phyloP scores from a whole-genome alignment of 2,888 invertebrate species.

The Cryptus viduatorius region DNA sequence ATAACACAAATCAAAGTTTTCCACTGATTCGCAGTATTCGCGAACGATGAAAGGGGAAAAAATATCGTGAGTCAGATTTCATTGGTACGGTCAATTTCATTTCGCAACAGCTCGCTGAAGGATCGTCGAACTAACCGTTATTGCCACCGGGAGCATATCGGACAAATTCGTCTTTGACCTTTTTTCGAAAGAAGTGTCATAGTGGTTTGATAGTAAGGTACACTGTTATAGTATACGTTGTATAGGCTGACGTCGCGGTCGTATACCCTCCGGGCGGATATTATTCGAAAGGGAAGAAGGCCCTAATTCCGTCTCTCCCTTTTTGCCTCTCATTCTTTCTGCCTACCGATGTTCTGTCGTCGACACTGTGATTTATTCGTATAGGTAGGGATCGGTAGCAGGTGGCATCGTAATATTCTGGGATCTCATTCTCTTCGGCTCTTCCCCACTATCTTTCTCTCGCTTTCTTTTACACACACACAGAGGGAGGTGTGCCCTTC shows the following conservation, averaged over 20 bases:
- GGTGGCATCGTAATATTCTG: constrained; percentile 69
- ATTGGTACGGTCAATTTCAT: constrained; percentile 60
- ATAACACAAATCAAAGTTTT: constrained; percentile 17
- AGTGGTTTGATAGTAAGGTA: constrained; percentile 3
- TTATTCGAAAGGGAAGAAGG: constrained; percentile 56
- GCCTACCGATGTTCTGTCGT: constrained; percentile 16
- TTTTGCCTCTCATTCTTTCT: constrained; percentile 51
- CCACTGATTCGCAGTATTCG: background rate
- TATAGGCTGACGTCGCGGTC: constrained; percentile 56
- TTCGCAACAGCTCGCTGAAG: constrained; percentile 38
- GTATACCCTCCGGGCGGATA: constrained; percentile 56
- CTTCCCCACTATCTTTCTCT: constrained; percentile 39
- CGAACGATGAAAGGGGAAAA: background rate
- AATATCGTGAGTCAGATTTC: constrained; percentile 31
- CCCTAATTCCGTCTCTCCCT: constrained; percentile 39
- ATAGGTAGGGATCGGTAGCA: constrained; percentile 68
- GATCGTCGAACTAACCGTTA: constrained; percentile 59
- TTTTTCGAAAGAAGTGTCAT: constrained; percentile 53
- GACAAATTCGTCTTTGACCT: constrained; percentile 59
- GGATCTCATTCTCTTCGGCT: constrained; percentile 57
- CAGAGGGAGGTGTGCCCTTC: constrained; percentile 26
- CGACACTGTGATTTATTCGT: constrained; percentile 67
- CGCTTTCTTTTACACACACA: background rate
- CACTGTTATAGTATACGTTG: background rate
- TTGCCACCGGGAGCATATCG: constrained; percentile 45